Conservation (phyloP, 2,888 invertebrate genomes). For the Metopia argyrocephala region DNA sequence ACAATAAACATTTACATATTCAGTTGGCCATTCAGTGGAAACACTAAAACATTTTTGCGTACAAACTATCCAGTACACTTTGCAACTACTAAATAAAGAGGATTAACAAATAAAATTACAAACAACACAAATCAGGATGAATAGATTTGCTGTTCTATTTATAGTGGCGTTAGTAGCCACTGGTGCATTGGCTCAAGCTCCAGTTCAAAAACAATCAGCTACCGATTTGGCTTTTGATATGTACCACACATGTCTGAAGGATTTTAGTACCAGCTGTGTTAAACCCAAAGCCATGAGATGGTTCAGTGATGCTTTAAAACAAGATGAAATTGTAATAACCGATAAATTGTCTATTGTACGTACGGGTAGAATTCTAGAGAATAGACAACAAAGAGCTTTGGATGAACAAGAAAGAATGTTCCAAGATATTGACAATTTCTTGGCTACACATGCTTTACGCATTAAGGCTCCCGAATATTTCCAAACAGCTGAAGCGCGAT, state of each 20-base stretch:
- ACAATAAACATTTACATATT: conserved; percentile 76
- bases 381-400: conserved; percentile 73
- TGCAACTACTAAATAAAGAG: conserved; percentile 31
- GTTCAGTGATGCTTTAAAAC: conserved; percentile 83
- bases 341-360: conserved; percentile 87
- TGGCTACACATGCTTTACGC: conserved; percentile 87
- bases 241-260: conserved; percentile 84
- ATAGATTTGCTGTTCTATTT: conserved; percentile 69
- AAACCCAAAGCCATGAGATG: conserved; percentile 88
- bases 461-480: conserved; percentile 86
- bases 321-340: conserved; percentile 86
- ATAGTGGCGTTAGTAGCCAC: conserved; percentile 68
- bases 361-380: conserved; percentile 79
- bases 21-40: conserved; percentile 74
- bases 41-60: conserved; percentile 38
- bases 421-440: conserved; percentile 86
- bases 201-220: conserved; percentile 79
- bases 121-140: conserved; percentile 68
- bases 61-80: conserved; percentile 1
- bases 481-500: conserved; percentile 75
- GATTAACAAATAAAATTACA: conserved; percentile 42
- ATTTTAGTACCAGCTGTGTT: conserved; percentile 86
- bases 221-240: conserved; percentile 83
- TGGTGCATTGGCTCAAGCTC: conserved; percentile 79
- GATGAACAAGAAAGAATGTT: conserved; percentile 80